Evolutionary conservation across 2,113 vertebrate genomes (phyloP).

Genomic region (Mohoua ochrocephala): DNA sequence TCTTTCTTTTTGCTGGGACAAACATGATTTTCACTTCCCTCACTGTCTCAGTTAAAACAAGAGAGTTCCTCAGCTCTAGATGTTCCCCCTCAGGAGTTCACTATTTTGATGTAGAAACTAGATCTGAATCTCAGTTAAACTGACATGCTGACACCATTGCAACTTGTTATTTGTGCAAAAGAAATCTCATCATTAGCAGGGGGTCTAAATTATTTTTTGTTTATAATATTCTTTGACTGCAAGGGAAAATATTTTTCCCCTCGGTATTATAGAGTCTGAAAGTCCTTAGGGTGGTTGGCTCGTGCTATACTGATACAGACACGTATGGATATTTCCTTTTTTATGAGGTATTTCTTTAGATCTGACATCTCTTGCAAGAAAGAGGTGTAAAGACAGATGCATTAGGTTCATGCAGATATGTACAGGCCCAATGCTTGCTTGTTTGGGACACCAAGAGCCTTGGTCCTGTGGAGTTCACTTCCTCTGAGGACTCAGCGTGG

Average conservation of each 20-base stretch:
- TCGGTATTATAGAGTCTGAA: background rate
- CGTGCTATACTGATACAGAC: background rate
- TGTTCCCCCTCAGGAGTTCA: background rate
- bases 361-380: background rate
- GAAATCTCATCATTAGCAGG: background rate
- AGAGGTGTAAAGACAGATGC: background rate
- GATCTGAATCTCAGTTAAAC: background rate
- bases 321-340: background rate
- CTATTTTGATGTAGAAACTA: background rate
- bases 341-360: background rate
- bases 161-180: background rate
- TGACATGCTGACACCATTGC: background rate
- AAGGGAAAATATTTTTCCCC: background rate
- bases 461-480: background rate
- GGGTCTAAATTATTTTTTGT: background rate
- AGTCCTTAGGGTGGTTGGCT: background rate
- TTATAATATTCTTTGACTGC: background rate
- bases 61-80: background rate
- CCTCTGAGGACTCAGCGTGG: background rate
- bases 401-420: background rate
- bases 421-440: background rate
- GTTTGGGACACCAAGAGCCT: background rate
- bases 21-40: background rate
- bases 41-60: background rate
- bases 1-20: background rate